Conservation (phyloP, 1,140 invertebrate species). For the Matsumurasca onukii region DNA sequence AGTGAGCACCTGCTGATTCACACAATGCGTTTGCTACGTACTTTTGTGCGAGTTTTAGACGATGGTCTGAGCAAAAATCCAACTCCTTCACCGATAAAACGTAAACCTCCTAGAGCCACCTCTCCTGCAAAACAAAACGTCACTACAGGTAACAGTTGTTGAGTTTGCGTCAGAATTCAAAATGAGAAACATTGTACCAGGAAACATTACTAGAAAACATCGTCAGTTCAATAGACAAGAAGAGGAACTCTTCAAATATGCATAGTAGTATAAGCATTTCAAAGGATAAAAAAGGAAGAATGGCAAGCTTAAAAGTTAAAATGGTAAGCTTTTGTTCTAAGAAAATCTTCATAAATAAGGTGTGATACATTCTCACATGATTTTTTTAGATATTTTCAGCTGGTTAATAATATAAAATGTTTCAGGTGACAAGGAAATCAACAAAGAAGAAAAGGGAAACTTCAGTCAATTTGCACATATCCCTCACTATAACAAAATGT, state of each 20-base stretch:
- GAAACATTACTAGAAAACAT: too few species aligned
- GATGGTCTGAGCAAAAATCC: conserved; percentile 54
- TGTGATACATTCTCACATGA: too few species aligned
- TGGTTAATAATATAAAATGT: conserved; percentile 3
- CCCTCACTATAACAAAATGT: conserved; percentile 76
- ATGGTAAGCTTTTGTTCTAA: too few species aligned
- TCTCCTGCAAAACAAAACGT: conserved; percentile 43
- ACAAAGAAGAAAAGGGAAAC: conserved; percentile 46
- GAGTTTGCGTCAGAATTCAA: too few species aligned
- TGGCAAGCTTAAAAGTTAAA: too few species aligned
- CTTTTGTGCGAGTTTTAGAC: conserved; percentile 75
- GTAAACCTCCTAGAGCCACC: conserved; percentile 47
- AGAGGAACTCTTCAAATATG: too few species aligned
- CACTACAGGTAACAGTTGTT: conserved; percentile 45
- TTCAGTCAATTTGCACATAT: conserved; percentile 65
- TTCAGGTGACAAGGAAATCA: conserved; percentile 39
- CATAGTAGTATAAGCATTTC: too few species aligned
- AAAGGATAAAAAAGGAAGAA: too few species aligned
- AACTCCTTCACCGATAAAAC: conserved; percentile 56
- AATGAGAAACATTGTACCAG: too few species aligned
- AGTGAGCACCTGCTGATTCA: conserved; percentile 55
- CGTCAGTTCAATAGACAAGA: too few species aligned
- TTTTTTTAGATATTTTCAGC: background rate
- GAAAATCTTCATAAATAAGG: too few species aligned
- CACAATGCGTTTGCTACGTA: conserved; percentile 67